phyloP scores from a whole-genome alignment of 2,888 invertebrate species.

The Muscina levida region DNA sequence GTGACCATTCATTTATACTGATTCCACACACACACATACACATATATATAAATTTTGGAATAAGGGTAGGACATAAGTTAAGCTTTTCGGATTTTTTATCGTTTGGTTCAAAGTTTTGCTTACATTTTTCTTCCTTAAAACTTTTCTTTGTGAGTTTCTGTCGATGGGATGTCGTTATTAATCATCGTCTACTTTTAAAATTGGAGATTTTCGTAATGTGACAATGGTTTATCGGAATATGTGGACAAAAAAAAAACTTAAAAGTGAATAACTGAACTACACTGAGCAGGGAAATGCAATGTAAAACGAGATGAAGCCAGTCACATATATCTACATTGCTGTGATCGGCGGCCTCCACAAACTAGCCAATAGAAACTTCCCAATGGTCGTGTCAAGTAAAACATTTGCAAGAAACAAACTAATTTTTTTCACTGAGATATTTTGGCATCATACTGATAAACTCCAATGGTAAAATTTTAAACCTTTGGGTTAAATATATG shows the following conservation, averaged over 20 bases:
- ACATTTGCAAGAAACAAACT: too few relatives aligned
- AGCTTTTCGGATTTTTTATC: conserved; percentile 40
- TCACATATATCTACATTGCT: too few relatives aligned
- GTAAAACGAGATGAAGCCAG: too few relatives aligned
- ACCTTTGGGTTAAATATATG: too few relatives aligned
- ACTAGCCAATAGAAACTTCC: too few relatives aligned
- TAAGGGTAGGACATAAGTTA: conserved; percentile 29
- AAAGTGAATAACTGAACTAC: conserved; percentile 20
- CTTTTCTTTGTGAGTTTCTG: conserved; percentile 23
- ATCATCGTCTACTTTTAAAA: conserved; percentile 47
- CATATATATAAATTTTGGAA: neutral
- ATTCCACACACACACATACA: conserved; percentile 1
- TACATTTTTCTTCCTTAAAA: conserved; percentile 11
- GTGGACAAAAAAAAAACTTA: conserved; percentile 23
- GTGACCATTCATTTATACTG: conserved; percentile 24
- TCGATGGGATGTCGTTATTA: conserved; percentile 49
- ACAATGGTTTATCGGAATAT: conserved; percentile 28
- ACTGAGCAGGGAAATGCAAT: too few relatives aligned
- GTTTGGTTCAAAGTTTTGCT: conserved; percentile 49
- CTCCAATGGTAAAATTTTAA: too few relatives aligned
- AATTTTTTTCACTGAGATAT: too few relatives aligned
- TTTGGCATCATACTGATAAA: too few relatives aligned
- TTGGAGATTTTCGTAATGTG: conserved; percentile 48
- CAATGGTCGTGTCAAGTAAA: too few relatives aligned
- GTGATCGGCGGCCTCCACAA: too few relatives aligned